A percentile compares a stretch with the other conserved stretches of the same genome.
These are phyloP conservation scores for Augochlora pura DNA, from an alignment of 1,140 invertebrate genomes.

Conservation along the genomic window DNA sequence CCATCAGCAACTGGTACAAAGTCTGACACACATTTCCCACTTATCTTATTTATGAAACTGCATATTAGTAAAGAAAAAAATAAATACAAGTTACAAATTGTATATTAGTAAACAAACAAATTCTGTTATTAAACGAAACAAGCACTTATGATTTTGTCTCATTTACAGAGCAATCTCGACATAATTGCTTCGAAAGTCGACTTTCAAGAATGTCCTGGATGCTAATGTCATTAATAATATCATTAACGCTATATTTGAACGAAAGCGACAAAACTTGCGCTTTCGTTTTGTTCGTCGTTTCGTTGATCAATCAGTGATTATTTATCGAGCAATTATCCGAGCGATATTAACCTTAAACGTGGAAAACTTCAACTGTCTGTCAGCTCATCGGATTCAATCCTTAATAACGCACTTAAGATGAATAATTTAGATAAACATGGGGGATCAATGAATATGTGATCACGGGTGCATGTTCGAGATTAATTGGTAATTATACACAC, in stretches of 20 bases:
- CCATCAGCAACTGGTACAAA: no score
- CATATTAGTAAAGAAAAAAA: no score
- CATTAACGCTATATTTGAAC: not conserved
- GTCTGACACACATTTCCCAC: no score
- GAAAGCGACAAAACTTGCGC: not conserved
- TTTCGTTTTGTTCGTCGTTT: not conserved
- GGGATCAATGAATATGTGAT: not conserved
- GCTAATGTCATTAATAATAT: not conserved
- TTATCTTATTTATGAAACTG: no score
- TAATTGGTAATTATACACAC: not conserved
- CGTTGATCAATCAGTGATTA: not conserved
- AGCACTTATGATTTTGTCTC: no score
- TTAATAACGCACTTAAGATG: slow-evolving; percentile 6
- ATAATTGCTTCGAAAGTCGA: no score
- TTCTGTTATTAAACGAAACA: no score
- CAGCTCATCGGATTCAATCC: not conserved
- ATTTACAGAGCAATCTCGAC: no score
- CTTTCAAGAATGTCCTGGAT: no score
- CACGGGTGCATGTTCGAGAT: not conserved
- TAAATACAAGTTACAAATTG: no score
- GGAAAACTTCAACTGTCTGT: not conserved
- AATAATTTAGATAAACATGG: slow-evolving; percentile 28
- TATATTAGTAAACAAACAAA: no score
- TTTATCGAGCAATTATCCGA: not conserved
- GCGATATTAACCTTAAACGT: slow-evolving; percentile 3